These are phyloP conservation scores for Taenaris catops DNA, from an alignment of 2,888 invertebrate species.

Conservation along the genomic window DNA sequence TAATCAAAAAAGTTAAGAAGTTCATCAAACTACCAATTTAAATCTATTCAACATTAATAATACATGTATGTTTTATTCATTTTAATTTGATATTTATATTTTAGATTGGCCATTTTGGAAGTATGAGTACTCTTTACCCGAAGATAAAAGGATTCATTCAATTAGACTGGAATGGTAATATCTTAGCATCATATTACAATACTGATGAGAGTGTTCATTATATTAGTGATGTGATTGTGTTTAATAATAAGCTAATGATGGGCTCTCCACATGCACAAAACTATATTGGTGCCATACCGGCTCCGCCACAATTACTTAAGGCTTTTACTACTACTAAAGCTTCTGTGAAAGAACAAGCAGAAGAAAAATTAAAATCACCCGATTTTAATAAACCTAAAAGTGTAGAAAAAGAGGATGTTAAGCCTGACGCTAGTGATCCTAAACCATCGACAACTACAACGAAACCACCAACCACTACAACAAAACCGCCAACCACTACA, in stretches of 20 bases:
- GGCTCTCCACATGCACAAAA: conserved; percentile 83
- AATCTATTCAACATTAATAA: too few relatives aligned
- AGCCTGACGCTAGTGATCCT: conserved; percentile 18
- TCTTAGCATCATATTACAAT: conserved; percentile 84
- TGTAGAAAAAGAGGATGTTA: conserved; percentile 22
- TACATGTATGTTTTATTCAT: too few relatives aligned
- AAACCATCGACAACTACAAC: conserved; percentile 3
- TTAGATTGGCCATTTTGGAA: conserved; percentile 84
- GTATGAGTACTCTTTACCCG: conserved; percentile 47
- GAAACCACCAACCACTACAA: neutral
- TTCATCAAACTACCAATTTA: too few relatives aligned
- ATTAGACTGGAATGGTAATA: conserved; percentile 85
- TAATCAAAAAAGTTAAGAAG: too few relatives aligned
- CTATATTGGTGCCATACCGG: conserved; percentile 82
- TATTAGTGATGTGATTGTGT: conserved; percentile 84
- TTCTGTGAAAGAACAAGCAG: conserved; percentile 15
- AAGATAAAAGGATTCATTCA: conserved; percentile 80
- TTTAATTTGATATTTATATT: too few relatives aligned
- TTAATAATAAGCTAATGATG: conserved; percentile 81
- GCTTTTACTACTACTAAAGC: conserved; percentile 37
- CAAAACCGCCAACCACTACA: neutral
- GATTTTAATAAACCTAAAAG: conserved; percentile 16
- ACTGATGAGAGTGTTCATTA: conserved; percentile 72
- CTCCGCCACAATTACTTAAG: conserved; percentile 67
- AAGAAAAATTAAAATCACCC: conserved; percentile 23